phyloP scores from a whole-genome alignment of 2,888 invertebrate species.

The Cryptocephalus moraei region DNA sequence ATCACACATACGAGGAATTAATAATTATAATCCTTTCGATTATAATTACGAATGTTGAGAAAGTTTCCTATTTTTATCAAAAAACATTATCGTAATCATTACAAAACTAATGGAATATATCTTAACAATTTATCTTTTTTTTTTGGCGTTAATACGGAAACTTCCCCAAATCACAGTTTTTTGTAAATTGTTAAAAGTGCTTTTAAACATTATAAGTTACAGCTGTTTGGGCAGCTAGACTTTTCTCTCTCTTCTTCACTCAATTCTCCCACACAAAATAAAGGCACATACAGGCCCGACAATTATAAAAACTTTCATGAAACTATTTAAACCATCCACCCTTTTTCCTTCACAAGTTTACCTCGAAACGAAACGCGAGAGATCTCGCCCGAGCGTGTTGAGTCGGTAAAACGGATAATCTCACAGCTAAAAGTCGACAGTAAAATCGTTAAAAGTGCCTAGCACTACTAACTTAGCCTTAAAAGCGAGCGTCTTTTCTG shows the following conservation, averaged over 20 bases:
- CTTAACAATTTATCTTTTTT: slow-evolving; percentile 27
- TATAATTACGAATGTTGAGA: slow-evolving; percentile 34
- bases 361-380: not conserved
- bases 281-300: slow-evolving; percentile 3
- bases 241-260: not conserved
- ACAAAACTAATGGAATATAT: slow-evolving; percentile 21
- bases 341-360: not conserved
- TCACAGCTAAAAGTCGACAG: too few relatives aligned
- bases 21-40: slow-evolving; percentile 30
- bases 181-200: slow-evolving; percentile 12
- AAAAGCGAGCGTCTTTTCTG: too few relatives aligned
- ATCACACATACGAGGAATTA: slow-evolving; percentile 36
- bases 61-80: slow-evolving; percentile 23
- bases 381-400: too few relatives aligned
- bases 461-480: too few relatives aligned
- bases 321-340: slow-evolving; percentile 1
- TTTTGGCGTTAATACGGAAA: slow-evolving; percentile 19
- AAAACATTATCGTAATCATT: slow-evolving; percentile 6
- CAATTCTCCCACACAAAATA: not conserved
- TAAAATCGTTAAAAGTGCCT: too few relatives aligned
- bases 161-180: slow-evolving; percentile 42
- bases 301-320: slow-evolving; percentile 1
- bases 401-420: too few relatives aligned
- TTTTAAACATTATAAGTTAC: not conserved
- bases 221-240: too few relatives aligned